Evolutionary conservation across 2,888 invertebrate species (phyloP), one percentile per base, ranked within the genome.

Genomic region (Drosophila bunnanda): DNA sequence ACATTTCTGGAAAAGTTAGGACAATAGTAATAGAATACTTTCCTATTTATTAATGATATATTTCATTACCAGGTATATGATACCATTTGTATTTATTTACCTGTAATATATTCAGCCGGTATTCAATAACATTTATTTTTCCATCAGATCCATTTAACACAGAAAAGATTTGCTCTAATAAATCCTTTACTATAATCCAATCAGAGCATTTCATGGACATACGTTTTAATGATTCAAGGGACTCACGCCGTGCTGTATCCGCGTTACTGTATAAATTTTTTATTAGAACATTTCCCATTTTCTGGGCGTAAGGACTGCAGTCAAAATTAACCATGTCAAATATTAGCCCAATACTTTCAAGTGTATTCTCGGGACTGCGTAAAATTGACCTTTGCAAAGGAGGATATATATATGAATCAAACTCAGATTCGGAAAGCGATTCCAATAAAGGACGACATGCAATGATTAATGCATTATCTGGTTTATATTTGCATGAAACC

Each of bases 361-460:
- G 94, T 74, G 97, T 96, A 58, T 97, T 95, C 93, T 99, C 99
- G 0, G 99, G 98, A 93, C 97, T 98, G 56, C 99, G 93, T 32
- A 99, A 93, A 95, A 99, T 96, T 22, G 97, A 95, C 91, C 98
- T 98, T 91, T 98, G 97, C 60, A 98, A 93, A 2, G 97, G 96
- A 1, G 98, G 98, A 71, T 98, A 93, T 46, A 99, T 91, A 8
- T 93, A 93, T 50, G 94, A 94, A 86, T 96, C 95, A 82, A 98
- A 97, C 57, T 96, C 96, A 0, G 94, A 93, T 70, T 94, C 93
- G 20, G 93, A 93, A 15, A 96, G 91, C 62, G 94, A 93, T 17
- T 93, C 94, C 28, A 98, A 93, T 57, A 97, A 93, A 17, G 95
- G 94, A 34, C 93, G 93, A 86, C 96, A 96, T 1, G 94, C 95